Conservation (phyloP, 2,113 vertebrate species). For the Grantiella picta region DNA sequence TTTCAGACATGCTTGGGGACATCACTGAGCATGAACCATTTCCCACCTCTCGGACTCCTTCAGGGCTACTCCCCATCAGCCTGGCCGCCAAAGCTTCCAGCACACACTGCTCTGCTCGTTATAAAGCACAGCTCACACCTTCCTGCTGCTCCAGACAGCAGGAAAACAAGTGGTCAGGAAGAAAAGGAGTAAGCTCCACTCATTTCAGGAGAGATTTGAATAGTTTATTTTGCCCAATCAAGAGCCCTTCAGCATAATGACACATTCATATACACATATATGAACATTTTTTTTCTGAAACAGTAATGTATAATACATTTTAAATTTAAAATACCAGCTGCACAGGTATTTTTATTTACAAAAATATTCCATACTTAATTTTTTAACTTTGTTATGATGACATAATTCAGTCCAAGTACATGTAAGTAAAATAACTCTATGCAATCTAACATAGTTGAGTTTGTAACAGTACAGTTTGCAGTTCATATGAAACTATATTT, state of each 20-base stretch:
- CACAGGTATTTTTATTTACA: conserved; percentile 82
- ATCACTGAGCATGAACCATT: background rate
- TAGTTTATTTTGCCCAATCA: conserved; percentile 84
- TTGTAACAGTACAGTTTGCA: conserved; percentile 68
- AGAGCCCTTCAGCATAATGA: conserved; percentile 83
- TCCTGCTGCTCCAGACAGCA: background rate
- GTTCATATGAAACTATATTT: conserved; percentile 71
- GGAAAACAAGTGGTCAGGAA: background rate
- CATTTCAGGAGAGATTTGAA: conserved; percentile 75
- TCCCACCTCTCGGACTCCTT: background rate
- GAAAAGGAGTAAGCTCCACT: conserved; percentile 38
- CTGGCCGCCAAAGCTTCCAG: background rate
- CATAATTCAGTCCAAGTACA: conserved; percentile 76
- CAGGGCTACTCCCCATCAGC: background rate
- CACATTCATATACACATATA: conserved; percentile 83
- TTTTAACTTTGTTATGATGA: conserved; percentile 70
- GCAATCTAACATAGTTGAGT: conserved; percentile 72
- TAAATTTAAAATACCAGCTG: conserved; percentile 78
- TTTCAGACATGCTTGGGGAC: background rate
- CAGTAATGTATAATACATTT: conserved; percentile 79
- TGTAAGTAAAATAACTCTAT: conserved; percentile 78
- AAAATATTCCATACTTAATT: conserved; percentile 81
- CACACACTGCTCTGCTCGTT: accelerated
- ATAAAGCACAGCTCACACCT: background rate
- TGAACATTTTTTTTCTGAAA: conserved; percentile 79